Evolutionary conservation across 2,888 invertebrate species (phyloP).

Genomic region (Ellobium chinense): DNA sequence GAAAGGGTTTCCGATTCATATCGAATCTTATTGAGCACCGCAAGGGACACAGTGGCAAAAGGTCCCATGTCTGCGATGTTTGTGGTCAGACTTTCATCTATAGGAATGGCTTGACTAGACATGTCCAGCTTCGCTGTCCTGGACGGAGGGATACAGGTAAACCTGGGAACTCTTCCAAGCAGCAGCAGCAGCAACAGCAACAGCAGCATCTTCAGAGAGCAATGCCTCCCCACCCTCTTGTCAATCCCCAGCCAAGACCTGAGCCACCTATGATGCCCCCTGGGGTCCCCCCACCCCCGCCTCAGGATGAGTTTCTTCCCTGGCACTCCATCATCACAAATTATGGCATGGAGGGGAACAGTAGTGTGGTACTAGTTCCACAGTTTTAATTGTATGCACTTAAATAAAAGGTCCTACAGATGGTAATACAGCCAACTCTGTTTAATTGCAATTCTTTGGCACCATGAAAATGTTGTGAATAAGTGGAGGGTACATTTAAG

Average conservation of each 20-base stretch:
- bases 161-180: not conserved
- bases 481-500: too few species aligned
- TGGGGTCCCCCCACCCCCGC: not conserved
- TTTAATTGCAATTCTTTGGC: too few species aligned
- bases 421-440: too few species aligned
- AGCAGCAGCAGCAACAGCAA: not conserved
- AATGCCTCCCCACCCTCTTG: not conserved
- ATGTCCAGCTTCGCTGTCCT: slow-evolving; percentile 1
- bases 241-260: not conserved
- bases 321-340: slow-evolving; percentile 3
- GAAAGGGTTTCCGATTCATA: not conserved
- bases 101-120: not conserved
- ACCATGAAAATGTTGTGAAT: too few species aligned
- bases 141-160: not conserved
- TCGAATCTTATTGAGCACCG: not conserved
- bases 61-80: not conserved
- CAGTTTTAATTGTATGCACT: not conserved
- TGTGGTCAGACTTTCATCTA: slow-evolving; percentile 16
- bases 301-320: not conserved
- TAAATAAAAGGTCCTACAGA: too few species aligned
- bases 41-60: slow-evolving; percentile 16
- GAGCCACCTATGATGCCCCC: too few species aligned
- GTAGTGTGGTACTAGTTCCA: not conserved
- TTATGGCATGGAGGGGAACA: not conserved
- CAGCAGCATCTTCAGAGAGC: not conserved